Evolutionary conservation across 2,888 invertebrate species (phyloP).

Genomic region (Apamea epomidion): DNA sequence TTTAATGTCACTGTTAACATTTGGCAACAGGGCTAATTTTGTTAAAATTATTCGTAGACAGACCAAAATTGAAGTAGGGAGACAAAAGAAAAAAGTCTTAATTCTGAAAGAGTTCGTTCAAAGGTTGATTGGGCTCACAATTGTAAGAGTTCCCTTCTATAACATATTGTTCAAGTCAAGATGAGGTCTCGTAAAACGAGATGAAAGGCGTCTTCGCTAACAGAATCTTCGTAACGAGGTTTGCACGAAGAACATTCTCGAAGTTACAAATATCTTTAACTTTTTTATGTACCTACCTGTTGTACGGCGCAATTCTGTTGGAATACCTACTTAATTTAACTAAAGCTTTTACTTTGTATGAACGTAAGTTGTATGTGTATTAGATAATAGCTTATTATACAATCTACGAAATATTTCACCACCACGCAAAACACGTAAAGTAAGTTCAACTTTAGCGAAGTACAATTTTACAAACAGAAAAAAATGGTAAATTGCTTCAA

Average conservation of each 20-base stretch:
- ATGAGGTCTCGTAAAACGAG: slow-evolving; percentile 55
- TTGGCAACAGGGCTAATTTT: slow-evolving; percentile 47
- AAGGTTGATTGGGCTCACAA: slow-evolving; percentile 47
- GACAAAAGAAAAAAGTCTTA: slow-evolving; percentile 34
- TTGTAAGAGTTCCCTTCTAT: slow-evolving; percentile 39
- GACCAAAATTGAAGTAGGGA: slow-evolving; percentile 8
- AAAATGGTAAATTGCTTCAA: background rate
- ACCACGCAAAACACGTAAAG: background rate
- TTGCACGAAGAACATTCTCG: slow-evolving; percentile 45
- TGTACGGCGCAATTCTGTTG: background rate
- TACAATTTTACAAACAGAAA: background rate
- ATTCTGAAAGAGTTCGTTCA: slow-evolving; percentile 34
- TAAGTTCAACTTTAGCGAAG: background rate
- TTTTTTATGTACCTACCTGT: slow-evolving; percentile 29
- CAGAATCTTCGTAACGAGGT: slow-evolving; percentile 57
- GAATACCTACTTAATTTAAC: background rate
- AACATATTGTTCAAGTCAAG: slow-evolving; percentile 42
- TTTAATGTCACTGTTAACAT: slow-evolving; percentile 43
- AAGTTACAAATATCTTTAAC: slow-evolving; percentile 40
- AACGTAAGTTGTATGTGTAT: background rate
- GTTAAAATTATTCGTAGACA: slow-evolving; percentile 35
- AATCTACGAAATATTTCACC: background rate
- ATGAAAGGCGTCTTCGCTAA: slow-evolving; percentile 57
- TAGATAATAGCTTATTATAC: background rate
- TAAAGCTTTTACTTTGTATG: background rate